Evolutionary conservation across 2,797 vertebrate genomes (phyloP), one percentile per base, ranked within the genome.

Genomic region (Pangasius djambal): DNA sequence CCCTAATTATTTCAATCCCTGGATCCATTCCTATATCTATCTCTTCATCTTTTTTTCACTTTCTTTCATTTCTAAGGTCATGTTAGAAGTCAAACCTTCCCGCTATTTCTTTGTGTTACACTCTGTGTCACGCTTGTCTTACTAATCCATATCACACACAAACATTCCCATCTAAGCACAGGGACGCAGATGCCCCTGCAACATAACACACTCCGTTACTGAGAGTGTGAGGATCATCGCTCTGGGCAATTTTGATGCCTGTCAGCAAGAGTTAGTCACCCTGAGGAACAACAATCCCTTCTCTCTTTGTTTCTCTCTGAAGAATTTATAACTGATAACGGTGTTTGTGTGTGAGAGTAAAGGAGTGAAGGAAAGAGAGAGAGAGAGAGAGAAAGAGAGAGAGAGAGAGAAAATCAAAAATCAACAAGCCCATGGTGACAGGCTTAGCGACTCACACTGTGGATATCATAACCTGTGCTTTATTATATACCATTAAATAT

Each of bases 261-360:
- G 92, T 92, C 91, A 92, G 89, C 87, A 77, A 89, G 85, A 89
- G 92, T 91, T 90, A 83, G 70, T 89, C 91, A 88, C 83, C 77
- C 85, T 87, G 20, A 84, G 86, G 88, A 89, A 87, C 88, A 83
- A 82, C 89, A 86, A 85, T 90, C 89, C 59, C 65, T 37, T 34
- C 86, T 89, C 16, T 81, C 59, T 55, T 81, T 88, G 70, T 55
- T 90, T 87, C 34, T 78, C 15, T 22, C 15, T 61, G 81, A 77
- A 61, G 77, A 89, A 92, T 93, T 92, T 90, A 93, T 90, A 84
- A 70, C 16, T 72, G 88, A 91, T 88, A 83, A 86, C 52, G 50
- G 65, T 83, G 65, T 83, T 65, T 86, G 78, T 82, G 78, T 65
- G 86, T 25, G 48, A 65, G 7, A n/a, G 13, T 65, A 6, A 65